Evolutionary conservation across 2,797 vertebrate species (phyloP), one percentile per base, ranked within the genome.

Genomic region (Centropyge bicolor): DNA sequence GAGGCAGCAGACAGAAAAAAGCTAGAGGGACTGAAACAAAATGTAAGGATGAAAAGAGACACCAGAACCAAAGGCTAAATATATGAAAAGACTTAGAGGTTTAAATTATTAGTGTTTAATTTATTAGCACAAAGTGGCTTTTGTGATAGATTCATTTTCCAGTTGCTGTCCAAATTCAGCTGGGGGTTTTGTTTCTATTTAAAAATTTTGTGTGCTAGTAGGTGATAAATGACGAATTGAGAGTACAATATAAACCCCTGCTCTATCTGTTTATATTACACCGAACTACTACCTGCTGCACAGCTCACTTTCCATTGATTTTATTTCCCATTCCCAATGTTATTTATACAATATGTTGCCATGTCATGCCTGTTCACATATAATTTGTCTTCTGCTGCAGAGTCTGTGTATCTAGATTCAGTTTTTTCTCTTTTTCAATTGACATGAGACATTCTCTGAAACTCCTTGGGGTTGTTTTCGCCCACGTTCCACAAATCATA

Each of bases 281-380:
- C 3, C 2, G 1, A 56, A 46, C 22, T 22, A 5, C 14, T 20
- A 49, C 41, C 46, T 48, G 35, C 67, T 62, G 20, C 7, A 19
- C 27, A 49, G 40, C 74, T 72, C 71, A 45, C 31, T 60, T 46
- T 45, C 57, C 68, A 31, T 64, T 41, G 38, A 5, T 69, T 74
- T 40, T 20, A 35, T 63, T 20, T 46, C 19, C 17, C n/a, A 24
- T 12, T 14, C 41, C 3, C 16, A 55, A 11, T 66, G n/a, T 65
- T 48, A 60, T 74, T 75, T 40, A 49, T 8, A 7, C 46, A 19
- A 40, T 36, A 46, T 6, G 3, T 67, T 69, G 22, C 49, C 22
- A n/a, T 73, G 19, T 54, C 22, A 62, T 20, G 11, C 43, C 48
- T 74, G 52, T 54, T 65, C 22, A 40, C 36, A 43, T 36, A 54